Evolutionary conservation across 2,113 vertebrate species (phyloP).

Genomic region (Lagopus muta): DNA sequence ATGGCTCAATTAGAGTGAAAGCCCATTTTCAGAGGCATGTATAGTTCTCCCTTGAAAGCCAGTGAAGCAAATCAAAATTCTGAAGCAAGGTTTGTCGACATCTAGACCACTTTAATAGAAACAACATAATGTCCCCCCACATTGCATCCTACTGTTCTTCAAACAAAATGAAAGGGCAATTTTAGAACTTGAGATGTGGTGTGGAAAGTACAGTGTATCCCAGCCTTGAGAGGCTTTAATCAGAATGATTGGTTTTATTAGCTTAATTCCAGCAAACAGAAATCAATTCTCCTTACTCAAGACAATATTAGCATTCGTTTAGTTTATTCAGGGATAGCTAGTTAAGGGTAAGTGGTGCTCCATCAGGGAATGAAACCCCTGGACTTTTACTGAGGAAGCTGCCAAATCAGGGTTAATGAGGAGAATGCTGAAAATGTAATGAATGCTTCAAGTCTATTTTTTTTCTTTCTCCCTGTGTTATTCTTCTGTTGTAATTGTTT

Average conservation of each 20-base stretch:
- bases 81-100: neutral
- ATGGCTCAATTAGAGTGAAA: neutral
- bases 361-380: constrained; percentile 25
- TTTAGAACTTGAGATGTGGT: neutral
- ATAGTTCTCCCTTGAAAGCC: neutral
- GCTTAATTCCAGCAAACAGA: neutral
- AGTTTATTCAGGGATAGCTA: neutral
- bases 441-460: neutral
- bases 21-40: neutral
- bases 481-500: constrained; percentile 25
- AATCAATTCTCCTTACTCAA: constrained; percentile 43
- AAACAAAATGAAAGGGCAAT: neutral
- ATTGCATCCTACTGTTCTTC: neutral
- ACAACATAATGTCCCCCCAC: neutral
- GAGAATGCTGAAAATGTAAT: constrained; percentile 15
- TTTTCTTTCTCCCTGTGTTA: neutral
- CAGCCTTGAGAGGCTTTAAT: neutral
- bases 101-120: neutral
- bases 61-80: neutral
- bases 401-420: constrained; percentile 45
- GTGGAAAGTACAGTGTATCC: neutral
- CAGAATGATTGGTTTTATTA: constrained; percentile 16
- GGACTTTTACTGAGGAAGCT: constrained; percentile 5
- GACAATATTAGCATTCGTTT: constrained; percentile 30
- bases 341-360: constrained; percentile 20